phyloP scores from a whole-genome alignment of 2,888 invertebrate species.

The Drosophila monieri region DNA sequence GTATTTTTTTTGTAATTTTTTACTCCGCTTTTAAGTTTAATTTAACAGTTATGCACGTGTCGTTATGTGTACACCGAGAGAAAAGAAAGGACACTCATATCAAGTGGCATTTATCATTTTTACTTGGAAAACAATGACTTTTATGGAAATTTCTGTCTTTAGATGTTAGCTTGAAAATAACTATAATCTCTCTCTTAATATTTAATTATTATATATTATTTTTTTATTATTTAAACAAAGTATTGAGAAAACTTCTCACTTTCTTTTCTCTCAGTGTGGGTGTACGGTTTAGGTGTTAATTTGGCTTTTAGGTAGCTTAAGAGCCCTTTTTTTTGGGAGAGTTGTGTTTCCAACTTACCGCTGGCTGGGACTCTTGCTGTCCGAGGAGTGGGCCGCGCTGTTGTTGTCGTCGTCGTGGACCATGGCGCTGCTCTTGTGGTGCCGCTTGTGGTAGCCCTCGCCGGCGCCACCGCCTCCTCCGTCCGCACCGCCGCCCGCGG shows the following conservation, averaged over 20 bases:
- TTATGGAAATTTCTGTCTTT: too few species aligned
- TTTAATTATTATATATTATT: too few species aligned
- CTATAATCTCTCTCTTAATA: too few species aligned
- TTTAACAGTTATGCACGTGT: conserved; percentile 27
- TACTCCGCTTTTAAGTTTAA: conserved; percentile 29
- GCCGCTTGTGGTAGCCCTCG: conserved; percentile 67
- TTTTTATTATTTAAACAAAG: too few species aligned
- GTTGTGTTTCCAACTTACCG: conserved; percentile 84
- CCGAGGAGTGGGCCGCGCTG: conserved; percentile 88
- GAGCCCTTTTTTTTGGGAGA: conserved; percentile 6
- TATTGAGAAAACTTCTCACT: too few species aligned
- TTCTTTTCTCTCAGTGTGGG: not conserved
- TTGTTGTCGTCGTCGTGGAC: conserved; percentile 88
- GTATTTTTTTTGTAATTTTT: conserved; percentile 7
- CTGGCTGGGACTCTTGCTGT: conserved; percentile 89
- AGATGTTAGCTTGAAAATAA: too few species aligned
- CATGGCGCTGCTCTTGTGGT: conserved; percentile 74
- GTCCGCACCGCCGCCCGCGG: conserved; percentile 77
- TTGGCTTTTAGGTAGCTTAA: not conserved
- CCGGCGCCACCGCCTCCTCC: conserved; percentile 70
- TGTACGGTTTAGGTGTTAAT: conserved; percentile 22
- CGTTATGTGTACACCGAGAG: conserved; percentile 23
- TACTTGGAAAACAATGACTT: too few species aligned
- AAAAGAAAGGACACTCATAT: not conserved
- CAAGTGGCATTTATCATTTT: not conserved